Conservation (phyloP, 2,888 invertebrate genomes). For the Brachycybe producta region DNA sequence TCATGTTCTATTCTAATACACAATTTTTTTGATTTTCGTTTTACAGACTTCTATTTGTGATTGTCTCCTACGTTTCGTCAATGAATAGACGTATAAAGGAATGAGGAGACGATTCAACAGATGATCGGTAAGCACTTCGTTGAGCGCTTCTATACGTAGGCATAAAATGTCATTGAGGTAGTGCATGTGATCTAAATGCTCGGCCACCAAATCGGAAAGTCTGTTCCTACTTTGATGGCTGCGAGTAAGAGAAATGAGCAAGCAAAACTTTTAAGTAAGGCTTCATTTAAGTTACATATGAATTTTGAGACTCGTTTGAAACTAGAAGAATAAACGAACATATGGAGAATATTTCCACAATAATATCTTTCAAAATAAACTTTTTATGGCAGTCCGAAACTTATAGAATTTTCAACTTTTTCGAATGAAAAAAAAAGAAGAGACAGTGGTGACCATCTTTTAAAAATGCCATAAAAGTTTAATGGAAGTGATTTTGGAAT, state of each 20-base stretch:
- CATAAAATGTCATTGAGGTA: conserved; percentile 93
- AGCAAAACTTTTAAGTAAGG: neutral
- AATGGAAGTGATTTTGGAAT: no score
- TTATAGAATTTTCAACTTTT: no score
- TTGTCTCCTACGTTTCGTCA: conserved; percentile 36
- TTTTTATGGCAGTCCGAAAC: no score
- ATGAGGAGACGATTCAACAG: conserved; percentile 81
- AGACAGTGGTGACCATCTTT: no score
- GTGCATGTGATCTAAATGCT: conserved; percentile 92
- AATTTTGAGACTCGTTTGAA: neutral
- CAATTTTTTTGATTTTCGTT: neutral
- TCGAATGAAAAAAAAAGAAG: no score
- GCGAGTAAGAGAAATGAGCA: conserved; percentile 33
- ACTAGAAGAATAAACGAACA: no score
- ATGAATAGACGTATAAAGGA: conserved; percentile 84
- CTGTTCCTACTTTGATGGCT: conserved; percentile 84
- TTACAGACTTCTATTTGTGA: conserved; percentile 24
- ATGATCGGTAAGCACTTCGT: conserved; percentile 87
- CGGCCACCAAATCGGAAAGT: conserved; percentile 85
- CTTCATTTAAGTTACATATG: neutral
- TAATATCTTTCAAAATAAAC: no score
- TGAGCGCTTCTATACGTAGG: conserved; percentile 78
- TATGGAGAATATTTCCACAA: no score
- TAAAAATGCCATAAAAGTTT: neutral
- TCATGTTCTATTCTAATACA: neutral